phyloP scores from a whole-genome alignment of 2,113 vertebrate species.

The Trematocara stigmaticum region DNA sequence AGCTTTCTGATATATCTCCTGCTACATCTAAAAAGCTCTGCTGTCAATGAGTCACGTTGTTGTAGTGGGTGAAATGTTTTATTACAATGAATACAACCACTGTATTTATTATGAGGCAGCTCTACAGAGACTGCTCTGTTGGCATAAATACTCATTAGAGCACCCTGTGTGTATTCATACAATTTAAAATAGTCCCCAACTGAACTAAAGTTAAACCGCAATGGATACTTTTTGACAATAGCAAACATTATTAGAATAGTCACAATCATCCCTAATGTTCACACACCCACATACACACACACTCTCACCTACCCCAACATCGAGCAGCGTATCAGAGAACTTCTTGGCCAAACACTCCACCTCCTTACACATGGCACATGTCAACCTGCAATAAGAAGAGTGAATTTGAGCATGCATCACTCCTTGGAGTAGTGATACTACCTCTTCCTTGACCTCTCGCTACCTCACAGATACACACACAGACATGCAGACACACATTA shows the following conservation, averaged over 20 bases:
- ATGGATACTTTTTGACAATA: not conserved
- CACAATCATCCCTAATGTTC: not conserved
- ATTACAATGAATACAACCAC: not conserved
- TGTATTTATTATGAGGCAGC: not conserved
- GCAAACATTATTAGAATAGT: not conserved
- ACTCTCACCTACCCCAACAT: constrained; percentile 81
- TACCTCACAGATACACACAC: not conserved
- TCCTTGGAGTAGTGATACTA: not conserved
- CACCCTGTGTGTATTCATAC: not conserved
- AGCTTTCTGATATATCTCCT: not conserved
- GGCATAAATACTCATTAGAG: not conserved
- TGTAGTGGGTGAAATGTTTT: not conserved
- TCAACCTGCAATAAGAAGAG: constrained; percentile 77
- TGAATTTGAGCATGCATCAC: not conserved
- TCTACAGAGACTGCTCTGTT: not conserved
- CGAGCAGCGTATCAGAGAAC: constrained; percentile 82
- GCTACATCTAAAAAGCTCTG: not conserved
- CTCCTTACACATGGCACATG: constrained; percentile 92
- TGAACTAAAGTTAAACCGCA: not conserved
- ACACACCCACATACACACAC: not conserved
- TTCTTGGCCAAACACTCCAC: constrained; percentile 84
- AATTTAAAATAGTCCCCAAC: not conserved
- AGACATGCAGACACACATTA: not conserved
- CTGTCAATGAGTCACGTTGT: not conserved
- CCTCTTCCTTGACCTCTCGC: not conserved